A percentile compares a stretch with the other conserved stretches of the same genome.
Conservation (phyloP, 2,113 vertebrate genomes). For the Python bivittatus region DNA sequence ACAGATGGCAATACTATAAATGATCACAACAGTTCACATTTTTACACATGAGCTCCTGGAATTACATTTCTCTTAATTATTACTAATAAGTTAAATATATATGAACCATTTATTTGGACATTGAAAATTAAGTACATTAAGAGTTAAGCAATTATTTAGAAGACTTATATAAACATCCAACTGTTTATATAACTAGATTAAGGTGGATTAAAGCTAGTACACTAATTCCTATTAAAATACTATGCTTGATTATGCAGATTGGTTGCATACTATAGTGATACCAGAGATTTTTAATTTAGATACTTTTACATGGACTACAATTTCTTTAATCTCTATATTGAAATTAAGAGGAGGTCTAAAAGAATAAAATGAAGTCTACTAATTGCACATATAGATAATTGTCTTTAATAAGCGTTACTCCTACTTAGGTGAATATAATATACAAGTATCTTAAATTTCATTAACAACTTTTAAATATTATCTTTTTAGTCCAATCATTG, state of each 20-base stretch:
- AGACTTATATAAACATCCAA: not conserved
- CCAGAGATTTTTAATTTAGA: not conserved
- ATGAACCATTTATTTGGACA: not conserved
- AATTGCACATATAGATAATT: not conserved
- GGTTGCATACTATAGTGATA: not conserved
- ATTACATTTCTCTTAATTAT: not conserved
- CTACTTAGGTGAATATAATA: not conserved
- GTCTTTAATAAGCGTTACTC: not conserved
- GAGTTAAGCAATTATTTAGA: not conserved
- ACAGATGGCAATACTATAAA: not conserved
- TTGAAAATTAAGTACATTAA: not conserved
- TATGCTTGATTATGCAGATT: not conserved
- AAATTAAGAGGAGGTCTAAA: not conserved
- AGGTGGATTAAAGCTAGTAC: not conserved
- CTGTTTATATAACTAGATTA: constrained; percentile 8
- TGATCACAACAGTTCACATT: not conserved
- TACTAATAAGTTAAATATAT: not conserved
- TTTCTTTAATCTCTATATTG: not conserved
- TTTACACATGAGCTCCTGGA: not conserved
- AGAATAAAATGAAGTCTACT: not conserved
- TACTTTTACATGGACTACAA: not conserved
- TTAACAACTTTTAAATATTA: not conserved
- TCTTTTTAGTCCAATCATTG: no score
- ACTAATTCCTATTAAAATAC: not conserved
- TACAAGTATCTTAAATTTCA: not conserved